A percentile compares a stretch with the other conserved stretches of the same genome.
phyloP scores from a whole-genome alignment of 2,113 vertebrate genomes.

The Prolemur simus region DNA sequence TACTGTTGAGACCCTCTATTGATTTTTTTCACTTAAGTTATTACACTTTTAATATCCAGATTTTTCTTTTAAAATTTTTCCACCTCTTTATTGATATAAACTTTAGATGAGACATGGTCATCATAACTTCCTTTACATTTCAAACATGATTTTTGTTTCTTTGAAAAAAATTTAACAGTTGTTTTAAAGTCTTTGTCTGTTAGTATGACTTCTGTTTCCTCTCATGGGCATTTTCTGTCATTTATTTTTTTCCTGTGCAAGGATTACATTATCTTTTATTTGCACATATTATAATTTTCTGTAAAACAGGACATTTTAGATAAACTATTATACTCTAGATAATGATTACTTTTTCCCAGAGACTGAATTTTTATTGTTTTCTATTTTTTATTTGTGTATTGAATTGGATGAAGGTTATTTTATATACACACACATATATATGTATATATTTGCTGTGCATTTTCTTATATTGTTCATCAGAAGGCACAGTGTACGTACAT shows the following conservation, averaged over 20 bases:
- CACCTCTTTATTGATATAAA: background rate
- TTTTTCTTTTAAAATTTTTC: background rate
- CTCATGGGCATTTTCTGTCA: background rate
- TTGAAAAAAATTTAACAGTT: background rate
- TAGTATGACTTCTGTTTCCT: background rate
- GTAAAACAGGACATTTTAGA: background rate
- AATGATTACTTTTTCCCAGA: background rate
- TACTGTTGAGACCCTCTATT: background rate
- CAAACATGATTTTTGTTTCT: background rate
- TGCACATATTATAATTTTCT: background rate
- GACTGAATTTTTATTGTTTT: background rate
- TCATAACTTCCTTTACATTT: background rate
- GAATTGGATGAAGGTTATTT: background rate
- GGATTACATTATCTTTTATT: background rate
- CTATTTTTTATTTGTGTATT: background rate
- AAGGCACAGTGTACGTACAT: background rate
- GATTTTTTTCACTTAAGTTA: background rate
- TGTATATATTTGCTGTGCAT: background rate
- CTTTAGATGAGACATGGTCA: background rate
- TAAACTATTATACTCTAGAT: background rate
- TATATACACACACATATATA: too few relatives aligned
- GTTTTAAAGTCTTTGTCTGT: background rate
- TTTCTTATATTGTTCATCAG: background rate
- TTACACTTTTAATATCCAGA: background rate
- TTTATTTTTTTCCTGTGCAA: background rate